Conservation (phyloP, 2,888 invertebrate species). For the Clusia tigrina region DNA sequence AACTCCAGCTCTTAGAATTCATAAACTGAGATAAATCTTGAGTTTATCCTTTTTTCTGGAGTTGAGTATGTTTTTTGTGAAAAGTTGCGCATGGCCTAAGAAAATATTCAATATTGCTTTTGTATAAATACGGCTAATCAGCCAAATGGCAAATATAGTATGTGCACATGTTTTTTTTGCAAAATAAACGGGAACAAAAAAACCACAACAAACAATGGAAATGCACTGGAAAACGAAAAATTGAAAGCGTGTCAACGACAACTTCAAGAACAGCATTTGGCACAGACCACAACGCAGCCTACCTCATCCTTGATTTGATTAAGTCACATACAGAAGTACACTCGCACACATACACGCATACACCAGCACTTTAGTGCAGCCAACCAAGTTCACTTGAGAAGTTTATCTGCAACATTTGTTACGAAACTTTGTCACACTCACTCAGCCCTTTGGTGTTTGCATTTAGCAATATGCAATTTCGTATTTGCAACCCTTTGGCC, state of each 20-base stretch:
- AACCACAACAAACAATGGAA: background rate
- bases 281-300: too few species aligned
- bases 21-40: background rate
- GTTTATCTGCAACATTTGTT: slow-evolving; percentile 18
- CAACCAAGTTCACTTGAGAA: background rate
- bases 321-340: too few species aligned
- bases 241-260: background rate
- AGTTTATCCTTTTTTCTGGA: background rate
- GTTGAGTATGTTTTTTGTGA: background rate
- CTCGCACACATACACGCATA: too few species aligned
- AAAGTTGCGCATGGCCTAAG: background rate
- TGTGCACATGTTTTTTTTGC: background rate
- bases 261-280: background rate
- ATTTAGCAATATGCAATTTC: background rate
- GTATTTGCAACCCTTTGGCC: slow-evolving; percentile 16
- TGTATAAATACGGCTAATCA: too few species aligned
- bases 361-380: background rate
- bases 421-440: slow-evolving; percentile 12
- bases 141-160: background rate
- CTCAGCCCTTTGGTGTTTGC: background rate
- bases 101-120: background rate
- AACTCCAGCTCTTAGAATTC: background rate
- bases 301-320: background rate
- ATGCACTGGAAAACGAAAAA: background rate
- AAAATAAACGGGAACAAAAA: background rate